Conservation (phyloP, 53 echinoderm and acorn worm genomes). For the Astropecten irregularis region DNA sequence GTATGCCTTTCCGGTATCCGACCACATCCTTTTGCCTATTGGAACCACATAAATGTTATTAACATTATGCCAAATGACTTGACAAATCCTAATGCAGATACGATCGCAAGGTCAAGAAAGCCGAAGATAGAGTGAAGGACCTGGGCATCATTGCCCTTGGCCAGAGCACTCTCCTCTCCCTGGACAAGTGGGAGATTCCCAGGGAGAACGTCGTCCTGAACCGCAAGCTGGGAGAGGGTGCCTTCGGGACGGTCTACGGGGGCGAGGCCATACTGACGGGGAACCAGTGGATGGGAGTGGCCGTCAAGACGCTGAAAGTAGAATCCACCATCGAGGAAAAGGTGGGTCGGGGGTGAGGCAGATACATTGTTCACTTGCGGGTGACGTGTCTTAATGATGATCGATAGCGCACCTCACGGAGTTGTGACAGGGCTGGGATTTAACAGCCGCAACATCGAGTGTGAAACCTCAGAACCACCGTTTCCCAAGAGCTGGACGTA, state of each 20-base stretch:
- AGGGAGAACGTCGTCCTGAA: conserved; percentile 86
- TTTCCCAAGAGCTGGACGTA: too few relatives aligned
- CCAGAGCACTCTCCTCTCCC: conserved; percentile 65
- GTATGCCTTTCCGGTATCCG: too few relatives aligned
- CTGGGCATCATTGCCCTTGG: conserved; percentile 81
- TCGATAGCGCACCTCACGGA: too few relatives aligned
- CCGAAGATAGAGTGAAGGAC: conserved; percentile 81
- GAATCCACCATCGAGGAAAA: conserved; percentile 91
- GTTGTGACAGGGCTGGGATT: too few relatives aligned
- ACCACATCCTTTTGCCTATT: too few relatives aligned
- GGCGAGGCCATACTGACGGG: conserved; percentile 81
- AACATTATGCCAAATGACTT: too few relatives aligned
- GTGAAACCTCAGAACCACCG: too few relatives aligned
- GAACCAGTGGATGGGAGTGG: conserved; percentile 86
- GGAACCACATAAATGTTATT: too few relatives aligned
- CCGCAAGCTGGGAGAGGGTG: conserved; percentile 94
- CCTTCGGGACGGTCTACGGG: conserved; percentile 96
- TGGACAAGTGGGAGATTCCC: conserved; percentile 93
- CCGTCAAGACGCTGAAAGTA: conserved; percentile 90
- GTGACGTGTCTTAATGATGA: neutral
- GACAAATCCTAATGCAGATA: too few relatives aligned
- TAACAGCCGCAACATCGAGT: too few relatives aligned
- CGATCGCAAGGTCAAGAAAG: conserved; percentile 80
- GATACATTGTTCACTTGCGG: too few relatives aligned
- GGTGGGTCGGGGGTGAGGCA: conserved; percentile 31